phyloP scores from a whole-genome alignment of 1,140 invertebrate genomes.

The Ooceraea biroi region DNA sequence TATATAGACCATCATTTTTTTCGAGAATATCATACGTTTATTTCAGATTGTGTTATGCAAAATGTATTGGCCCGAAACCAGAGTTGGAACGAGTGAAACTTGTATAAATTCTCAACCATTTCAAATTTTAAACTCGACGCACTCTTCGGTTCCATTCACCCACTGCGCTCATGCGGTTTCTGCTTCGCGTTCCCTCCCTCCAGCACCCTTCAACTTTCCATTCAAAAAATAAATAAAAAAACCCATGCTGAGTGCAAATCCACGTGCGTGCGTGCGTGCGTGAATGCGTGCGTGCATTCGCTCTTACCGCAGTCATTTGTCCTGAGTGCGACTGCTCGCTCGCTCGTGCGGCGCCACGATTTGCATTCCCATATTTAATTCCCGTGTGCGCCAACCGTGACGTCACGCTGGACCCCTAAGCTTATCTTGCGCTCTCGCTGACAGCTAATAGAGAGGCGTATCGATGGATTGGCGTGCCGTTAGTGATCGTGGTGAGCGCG shows the following conservation, averaged over 20 bases:
- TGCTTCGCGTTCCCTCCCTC: constrained; percentile 14
- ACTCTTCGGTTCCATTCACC: constrained; percentile 39
- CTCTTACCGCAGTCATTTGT: not conserved
- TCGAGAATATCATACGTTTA: no score
- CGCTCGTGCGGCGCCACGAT: constrained; percentile 71
- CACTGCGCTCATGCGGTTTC: constrained; percentile 10
- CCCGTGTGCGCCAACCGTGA: constrained; percentile 64
- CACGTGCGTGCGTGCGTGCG: constrained; percentile 40
- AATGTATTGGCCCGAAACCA: no score
- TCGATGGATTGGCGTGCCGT: constrained; percentile 47
- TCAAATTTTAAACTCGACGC: not conserved
- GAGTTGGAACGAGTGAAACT: no score
- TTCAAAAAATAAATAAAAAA: no score
- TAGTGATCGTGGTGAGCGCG: not conserved
- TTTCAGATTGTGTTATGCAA: no score
- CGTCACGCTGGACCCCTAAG: constrained; percentile 64
- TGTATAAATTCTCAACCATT: no score
- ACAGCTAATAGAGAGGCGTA: constrained; percentile 64
- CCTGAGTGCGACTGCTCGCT: not conserved
- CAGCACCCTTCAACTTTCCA: no score
- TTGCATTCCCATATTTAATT: constrained; percentile 72
- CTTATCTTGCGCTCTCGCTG: constrained; percentile 46
- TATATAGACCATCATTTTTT: no score
- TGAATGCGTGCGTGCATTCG: constrained; percentile 31
- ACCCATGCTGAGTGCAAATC: constrained; percentile 30